Evolutionary conservation across 2,888 invertebrate species (phyloP).

Genomic region (Yponomeuta cagnagella): DNA sequence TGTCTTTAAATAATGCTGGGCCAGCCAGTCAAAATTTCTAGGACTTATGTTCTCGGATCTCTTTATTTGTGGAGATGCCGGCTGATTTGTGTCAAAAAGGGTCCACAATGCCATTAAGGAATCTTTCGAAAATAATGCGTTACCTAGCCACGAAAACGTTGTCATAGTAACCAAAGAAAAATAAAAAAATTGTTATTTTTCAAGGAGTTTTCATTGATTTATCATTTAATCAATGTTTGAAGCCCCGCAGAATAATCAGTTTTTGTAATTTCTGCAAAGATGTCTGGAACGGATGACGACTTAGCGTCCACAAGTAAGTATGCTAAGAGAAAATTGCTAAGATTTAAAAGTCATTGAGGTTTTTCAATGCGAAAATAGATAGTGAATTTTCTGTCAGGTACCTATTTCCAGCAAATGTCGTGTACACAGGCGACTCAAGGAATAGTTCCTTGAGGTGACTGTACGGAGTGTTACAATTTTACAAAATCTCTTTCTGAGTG

Average conservation of each 20-base stretch:
- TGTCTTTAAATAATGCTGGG: too few relatives aligned
- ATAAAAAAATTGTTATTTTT: neutral
- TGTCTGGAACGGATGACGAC: neutral
- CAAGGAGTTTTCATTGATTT: neutral
- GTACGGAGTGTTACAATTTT: too few relatives aligned
- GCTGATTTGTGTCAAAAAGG: neutral
- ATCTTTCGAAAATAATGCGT: neutral
- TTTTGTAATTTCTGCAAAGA: neutral
- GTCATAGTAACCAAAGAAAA: conserved; percentile 27
- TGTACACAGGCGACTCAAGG: too few relatives aligned
- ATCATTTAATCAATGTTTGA: neutral
- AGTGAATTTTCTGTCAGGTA: too few relatives aligned
- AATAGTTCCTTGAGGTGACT: too few relatives aligned
- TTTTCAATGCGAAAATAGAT: too few relatives aligned
- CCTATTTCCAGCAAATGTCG: too few relatives aligned
- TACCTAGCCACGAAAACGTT: conserved; percentile 24
- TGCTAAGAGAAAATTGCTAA: too few relatives aligned
- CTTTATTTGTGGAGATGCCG: neutral
- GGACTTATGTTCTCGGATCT: neutral
- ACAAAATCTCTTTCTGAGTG: too few relatives aligned
- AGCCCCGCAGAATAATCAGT: neutral
- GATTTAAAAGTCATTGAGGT: too few relatives aligned
- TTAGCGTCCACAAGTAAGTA: neutral
- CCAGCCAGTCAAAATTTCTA: neutral
- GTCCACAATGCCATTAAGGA: neutral